Evolutionary conservation across 1,140 invertebrate genomes (phyloP).

Genomic region (Tetranychus urticae): DNA sequence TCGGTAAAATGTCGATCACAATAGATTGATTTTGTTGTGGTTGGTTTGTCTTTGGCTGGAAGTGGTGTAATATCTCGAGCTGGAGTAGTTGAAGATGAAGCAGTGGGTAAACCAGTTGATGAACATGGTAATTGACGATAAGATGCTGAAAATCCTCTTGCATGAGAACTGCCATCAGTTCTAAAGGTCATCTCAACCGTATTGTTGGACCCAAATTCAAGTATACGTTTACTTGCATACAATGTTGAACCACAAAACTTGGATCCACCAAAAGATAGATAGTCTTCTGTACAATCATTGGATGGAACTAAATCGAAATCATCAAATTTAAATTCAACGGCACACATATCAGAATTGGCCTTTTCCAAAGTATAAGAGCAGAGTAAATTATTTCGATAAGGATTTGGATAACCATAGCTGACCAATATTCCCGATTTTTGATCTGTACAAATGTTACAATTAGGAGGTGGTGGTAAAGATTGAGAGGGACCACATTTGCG

Average conservation of each 20-base stretch:
- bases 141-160: constrained; percentile 3
- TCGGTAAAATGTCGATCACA: neutral
- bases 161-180: neutral
- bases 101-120: neutral
- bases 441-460: constrained; percentile 3
- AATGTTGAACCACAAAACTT: constrained; percentile 11
- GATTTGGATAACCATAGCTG: constrained; percentile 6
- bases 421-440: neutral
- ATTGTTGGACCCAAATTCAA: constrained; percentile 2
- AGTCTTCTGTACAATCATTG: constrained; percentile 13
- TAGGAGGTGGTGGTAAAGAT: neutral
- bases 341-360: constrained; percentile 11
- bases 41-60: neutral
- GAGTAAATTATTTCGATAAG: constrained; percentile 8
- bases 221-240: neutral
- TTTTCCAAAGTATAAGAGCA: constrained; percentile 9
- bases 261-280: constrained; percentile 9
- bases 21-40: neutral
- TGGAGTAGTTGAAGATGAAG: neutral
- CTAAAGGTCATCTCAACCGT: constrained; percentile 3
- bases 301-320: constrained; percentile 14
- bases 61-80: neutral
- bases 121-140: constrained; percentile 5
- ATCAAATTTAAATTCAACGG: constrained; percentile 13
- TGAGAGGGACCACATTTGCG: constrained; percentile 9